phyloP scores from a whole-genome alignment of 2,113 vertebrate species.

The Poeciliopsis prolifica region DNA sequence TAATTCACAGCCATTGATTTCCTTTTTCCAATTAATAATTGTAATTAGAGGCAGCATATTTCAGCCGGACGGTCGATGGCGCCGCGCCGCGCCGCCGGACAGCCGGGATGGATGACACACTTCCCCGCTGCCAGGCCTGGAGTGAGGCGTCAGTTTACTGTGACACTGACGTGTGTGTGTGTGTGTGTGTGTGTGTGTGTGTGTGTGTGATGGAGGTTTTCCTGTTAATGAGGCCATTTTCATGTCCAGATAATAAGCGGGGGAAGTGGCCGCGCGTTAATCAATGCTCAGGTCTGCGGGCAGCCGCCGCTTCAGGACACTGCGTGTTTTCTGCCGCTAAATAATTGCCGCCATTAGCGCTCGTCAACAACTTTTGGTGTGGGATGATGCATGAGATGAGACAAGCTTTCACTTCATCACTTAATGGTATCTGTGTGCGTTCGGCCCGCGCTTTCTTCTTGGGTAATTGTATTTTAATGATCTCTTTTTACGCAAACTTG shows the following conservation, averaged over 20 bases:
- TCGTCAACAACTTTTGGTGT: conserved; percentile 30
- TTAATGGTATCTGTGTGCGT: background rate
- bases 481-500: conserved; percentile 80
- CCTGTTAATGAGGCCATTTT: conserved; percentile 33
- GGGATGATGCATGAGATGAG: conserved; percentile 35
- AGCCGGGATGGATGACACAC: conserved; percentile 79
- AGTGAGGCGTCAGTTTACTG: conserved; percentile 24
- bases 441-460: conserved; percentile 34
- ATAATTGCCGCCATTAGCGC: conserved; percentile 50
- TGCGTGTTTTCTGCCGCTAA: conserved; percentile 6
- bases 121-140: conserved; percentile 40
- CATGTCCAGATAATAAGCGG: conserved; percentile 36
- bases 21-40: conserved; percentile 98
- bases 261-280: conserved; percentile 11
- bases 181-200: background rate
- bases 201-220: conserved; percentile 8
- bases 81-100: too few species aligned
- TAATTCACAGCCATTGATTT: conserved; percentile 93
- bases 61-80: conserved; percentile 83
- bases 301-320: conserved; percentile 4
- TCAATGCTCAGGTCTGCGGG: conserved; percentile 20
- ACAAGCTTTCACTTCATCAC: conserved; percentile 19
- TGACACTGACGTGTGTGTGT: conserved; percentile 4
- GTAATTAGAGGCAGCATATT: conserved; percentile 92
- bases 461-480: conserved; percentile 86